Percentiles rank a stretch among this genome's conserved stretches.
Conservation (phyloP, 2,797 vertebrate species). For the Poecilia velifera region DNA sequence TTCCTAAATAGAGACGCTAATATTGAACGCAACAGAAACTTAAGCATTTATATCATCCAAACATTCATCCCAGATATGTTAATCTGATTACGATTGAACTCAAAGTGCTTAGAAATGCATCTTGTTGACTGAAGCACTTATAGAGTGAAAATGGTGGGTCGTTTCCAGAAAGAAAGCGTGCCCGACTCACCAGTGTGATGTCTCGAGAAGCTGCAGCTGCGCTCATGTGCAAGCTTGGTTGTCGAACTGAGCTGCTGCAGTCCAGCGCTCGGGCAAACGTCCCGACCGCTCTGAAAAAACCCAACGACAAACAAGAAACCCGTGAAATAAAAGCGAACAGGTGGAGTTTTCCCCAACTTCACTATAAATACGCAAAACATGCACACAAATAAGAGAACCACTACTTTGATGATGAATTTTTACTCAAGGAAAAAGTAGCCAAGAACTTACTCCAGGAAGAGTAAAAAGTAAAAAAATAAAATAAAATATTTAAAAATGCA, state of each 20-base stretch:
- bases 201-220: constrained; percentile 96
- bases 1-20: background rate
- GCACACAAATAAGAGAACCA: too few relatives aligned
- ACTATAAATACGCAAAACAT: background rate
- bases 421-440: too few relatives aligned
- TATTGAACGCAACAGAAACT: background rate
- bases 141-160: background rate
- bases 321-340: background rate
- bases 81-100: background rate
- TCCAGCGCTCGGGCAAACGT: constrained; percentile 95
- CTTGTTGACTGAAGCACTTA: background rate
- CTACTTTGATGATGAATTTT: too few relatives aligned
- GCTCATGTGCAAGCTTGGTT: constrained; percentile 98
- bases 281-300: constrained; percentile 87
- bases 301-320: background rate
- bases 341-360: background rate
- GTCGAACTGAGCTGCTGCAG: constrained; percentile 96
- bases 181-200: constrained; percentile 92
- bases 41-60: background rate
- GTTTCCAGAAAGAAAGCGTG: background rate
- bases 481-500: too few relatives aligned
- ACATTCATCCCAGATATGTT: background rate
- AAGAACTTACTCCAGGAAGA: too few relatives aligned
- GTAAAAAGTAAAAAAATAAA: too few relatives aligned
- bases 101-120: background rate